Evolutionary conservation across 1,140 invertebrate species (phyloP).

Genomic region (Lycorma delicatula): DNA sequence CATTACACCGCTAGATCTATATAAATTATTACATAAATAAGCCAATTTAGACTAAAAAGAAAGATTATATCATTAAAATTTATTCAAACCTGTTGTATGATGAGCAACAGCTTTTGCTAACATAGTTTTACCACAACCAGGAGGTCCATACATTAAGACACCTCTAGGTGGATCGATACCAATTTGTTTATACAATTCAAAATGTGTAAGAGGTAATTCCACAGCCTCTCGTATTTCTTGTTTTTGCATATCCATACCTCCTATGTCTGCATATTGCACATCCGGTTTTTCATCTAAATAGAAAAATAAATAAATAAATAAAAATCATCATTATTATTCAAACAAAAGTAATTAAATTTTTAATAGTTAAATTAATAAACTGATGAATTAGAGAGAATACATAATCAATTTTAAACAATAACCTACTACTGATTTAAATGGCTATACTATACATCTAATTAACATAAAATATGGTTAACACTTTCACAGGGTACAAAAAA

Average conservation of each 20-base stretch:
- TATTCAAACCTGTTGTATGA: slow-evolving; percentile 74
- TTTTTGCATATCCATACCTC: slow-evolving; percentile 99
- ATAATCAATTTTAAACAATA: too few species aligned
- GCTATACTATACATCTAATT: too few species aligned
- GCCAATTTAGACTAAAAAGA: too few species aligned
- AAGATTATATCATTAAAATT: neutral
- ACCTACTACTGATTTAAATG: neutral
- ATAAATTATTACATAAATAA: neutral
- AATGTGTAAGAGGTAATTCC: slow-evolving; percentile 94
- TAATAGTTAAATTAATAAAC: too few species aligned
- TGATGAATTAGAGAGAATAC: too few species aligned
- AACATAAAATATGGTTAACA: too few species aligned
- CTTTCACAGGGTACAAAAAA: too few species aligned
- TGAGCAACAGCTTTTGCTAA: slow-evolving; percentile 98
- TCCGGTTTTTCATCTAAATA: slow-evolving; percentile 92
- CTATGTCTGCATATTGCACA: slow-evolving; percentile 94
- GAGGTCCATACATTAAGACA: slow-evolving; percentile 97
- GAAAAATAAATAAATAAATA: slow-evolving; percentile 4
- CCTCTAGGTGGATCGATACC: slow-evolving; percentile 93
- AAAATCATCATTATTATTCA: too few species aligned
- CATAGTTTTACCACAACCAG: slow-evolving; percentile 97
- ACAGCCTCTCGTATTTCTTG: slow-evolving; percentile 99
- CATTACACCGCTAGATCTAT: neutral
- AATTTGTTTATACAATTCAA: slow-evolving; percentile 99
- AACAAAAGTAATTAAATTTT: too few species aligned